These are phyloP conservation scores for Hippocampus zosterae DNA, from an alignment of 2,113 vertebrate species.

Conservation along the genomic window DNA sequence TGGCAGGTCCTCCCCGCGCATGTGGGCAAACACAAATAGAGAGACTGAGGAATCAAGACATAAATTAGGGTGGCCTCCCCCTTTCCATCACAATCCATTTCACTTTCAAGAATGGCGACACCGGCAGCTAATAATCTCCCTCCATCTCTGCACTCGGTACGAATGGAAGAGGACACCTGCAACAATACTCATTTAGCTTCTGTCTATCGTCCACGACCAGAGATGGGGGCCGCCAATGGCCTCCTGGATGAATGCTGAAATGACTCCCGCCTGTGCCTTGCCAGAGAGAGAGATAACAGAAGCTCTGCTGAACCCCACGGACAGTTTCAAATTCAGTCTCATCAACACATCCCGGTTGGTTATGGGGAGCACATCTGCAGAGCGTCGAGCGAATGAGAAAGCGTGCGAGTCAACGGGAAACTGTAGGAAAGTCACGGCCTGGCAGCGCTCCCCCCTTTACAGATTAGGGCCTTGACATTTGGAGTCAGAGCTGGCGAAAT, in stretches of 20 bases:
- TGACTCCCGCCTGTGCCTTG: constrained; percentile 5
- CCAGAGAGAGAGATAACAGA: background rate
- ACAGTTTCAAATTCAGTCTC: constrained; percentile 35
- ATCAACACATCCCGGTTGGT: constrained; percentile 35
- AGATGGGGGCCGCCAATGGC: constrained; percentile 20
- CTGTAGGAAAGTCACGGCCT: constrained; percentile 13
- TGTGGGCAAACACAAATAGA: constrained; percentile 48
- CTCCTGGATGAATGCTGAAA: constrained; percentile 14
- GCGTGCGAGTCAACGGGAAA: constrained; percentile 18
- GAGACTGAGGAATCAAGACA: constrained; percentile 54
- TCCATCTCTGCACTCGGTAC: constrained; percentile 29
- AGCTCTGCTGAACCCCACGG: constrained; percentile 22
- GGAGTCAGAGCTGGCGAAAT: constrained; percentile 55
- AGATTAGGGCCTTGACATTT: constrained; percentile 67
- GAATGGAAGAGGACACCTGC: constrained; percentile 50
- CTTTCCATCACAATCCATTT: constrained; percentile 53
- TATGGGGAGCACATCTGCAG: constrained; percentile 26
- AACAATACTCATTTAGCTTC: constrained; percentile 53
- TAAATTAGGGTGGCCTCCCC: constrained; percentile 48
- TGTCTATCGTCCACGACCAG: constrained; percentile 35
- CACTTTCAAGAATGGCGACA: constrained; percentile 31
- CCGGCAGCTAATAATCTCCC: constrained; percentile 33
- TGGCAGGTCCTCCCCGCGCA: constrained; percentile 36
- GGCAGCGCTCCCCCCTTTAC: constrained; percentile 27
- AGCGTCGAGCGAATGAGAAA: constrained; percentile 22